Percentiles rank a stretch among this genome's conserved stretches.
These are phyloP conservation scores for Saxidomus purpurata DNA, from an alignment of 1,140 invertebrate genomes.

Conservation along the genomic window DNA sequence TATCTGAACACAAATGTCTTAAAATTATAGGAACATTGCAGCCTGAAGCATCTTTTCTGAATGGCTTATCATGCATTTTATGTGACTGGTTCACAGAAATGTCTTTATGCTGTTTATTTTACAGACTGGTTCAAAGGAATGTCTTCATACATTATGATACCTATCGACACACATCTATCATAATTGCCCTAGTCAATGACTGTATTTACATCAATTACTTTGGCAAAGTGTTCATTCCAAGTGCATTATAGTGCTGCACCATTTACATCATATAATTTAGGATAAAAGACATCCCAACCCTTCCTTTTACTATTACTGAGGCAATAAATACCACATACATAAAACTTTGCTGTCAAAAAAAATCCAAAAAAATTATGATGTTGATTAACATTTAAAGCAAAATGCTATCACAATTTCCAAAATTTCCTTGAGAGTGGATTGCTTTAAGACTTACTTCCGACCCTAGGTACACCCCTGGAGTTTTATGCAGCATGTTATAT, in stretches of 20 bases:
- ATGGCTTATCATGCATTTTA: background rate
- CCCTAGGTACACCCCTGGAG: background rate
- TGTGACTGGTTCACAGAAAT: background rate
- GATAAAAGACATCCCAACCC: too few relatives aligned
- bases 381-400: too few relatives aligned
- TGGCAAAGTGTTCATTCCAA: slow-evolving; percentile 12
- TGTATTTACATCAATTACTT: slow-evolving; percentile 13
- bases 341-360: too few relatives aligned
- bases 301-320: too few relatives aligned
- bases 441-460: too few relatives aligned
- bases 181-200: slow-evolving; percentile 5
- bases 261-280: too few relatives aligned
- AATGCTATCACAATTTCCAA: too few relatives aligned
- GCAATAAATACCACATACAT: too few relatives aligned
- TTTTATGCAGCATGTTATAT: slow-evolving; percentile 29
- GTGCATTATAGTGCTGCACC: background rate
- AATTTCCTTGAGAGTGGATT: too few relatives aligned
- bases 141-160: background rate
- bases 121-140: background rate
- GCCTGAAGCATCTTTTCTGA: background rate
- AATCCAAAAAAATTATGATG: too few relatives aligned
- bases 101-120: background rate
- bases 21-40: background rate
- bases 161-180: background rate
- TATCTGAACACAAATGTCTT: background rate